phyloP scores from a whole-genome alignment of 2,113 vertebrate species.

The Mastomys coucha region DNA sequence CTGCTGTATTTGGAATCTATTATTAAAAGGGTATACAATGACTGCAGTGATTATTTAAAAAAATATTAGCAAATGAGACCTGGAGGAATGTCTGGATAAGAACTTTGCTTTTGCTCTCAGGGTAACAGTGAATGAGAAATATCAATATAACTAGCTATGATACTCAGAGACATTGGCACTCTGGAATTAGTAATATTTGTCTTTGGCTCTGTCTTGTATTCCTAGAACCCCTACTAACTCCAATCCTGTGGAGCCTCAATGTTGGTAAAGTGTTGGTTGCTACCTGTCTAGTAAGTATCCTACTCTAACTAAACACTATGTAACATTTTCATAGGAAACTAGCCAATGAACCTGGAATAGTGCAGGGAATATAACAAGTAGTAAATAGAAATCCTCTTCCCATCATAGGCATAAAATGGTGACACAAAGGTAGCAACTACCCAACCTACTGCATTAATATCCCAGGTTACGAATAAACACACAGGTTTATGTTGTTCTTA shows the following conservation, averaged over 20 bases:
- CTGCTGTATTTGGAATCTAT: constrained; percentile 11
- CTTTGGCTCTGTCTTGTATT: neutral
- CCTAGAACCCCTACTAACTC: neutral
- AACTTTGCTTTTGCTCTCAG: neutral
- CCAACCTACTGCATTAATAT: neutral
- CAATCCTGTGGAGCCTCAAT: neutral
- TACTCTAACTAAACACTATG: neutral
- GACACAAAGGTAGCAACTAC: neutral
- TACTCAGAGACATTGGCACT: neutral
- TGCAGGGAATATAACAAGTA: neutral
- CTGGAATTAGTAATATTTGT: neutral
- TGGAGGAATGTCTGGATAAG: neutral
- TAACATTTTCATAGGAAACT: constrained; percentile 7
- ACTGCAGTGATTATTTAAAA: neutral
- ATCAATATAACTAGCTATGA: neutral
- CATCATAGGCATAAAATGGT: neutral
- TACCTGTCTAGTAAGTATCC: neutral
- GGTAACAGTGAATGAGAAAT: neutral
- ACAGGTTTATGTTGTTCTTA: neutral
- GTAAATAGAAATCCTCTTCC: neutral
- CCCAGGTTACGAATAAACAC: neutral
- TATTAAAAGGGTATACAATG: neutral
- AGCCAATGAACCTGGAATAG: constrained; percentile 21
- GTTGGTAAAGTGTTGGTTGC: neutral
- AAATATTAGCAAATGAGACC: constrained; percentile 26